Base-by-base conservation (phyloP, 2,888 invertebrate genomes). In the Psococerastis gibbosa region DNA sequence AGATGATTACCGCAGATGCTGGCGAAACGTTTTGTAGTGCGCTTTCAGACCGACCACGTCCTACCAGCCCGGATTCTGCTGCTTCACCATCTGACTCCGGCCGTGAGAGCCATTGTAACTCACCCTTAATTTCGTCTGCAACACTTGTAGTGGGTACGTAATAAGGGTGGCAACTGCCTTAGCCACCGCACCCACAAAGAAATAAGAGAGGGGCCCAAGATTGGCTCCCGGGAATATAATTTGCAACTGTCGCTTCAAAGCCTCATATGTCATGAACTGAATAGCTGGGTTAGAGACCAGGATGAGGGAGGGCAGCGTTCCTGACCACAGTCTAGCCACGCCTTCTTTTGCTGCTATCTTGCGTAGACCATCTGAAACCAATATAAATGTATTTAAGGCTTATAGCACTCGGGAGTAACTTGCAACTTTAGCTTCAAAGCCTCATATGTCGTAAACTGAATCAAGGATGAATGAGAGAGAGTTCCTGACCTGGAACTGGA, bases 391-490 rank as follows among this genome's bases (percentile, higher is more conserved):
- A n/a, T n/a, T n/a, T 32, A 27, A 43, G 17, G 2, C 22, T 41
- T 2, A 46, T 32, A 68, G 41, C 15, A 78, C 60, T 46, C n/a
- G n/a, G n/a, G n/a, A n/a, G n/a, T 64, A 4, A 66, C 59, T 9
- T 64, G 62, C 41, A 82, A 61, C 50, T 69, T 70, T 46, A 87
- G 68, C 60, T 92, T 92, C 11, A 91, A 63, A 43, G 76, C 65
- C 62, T 92, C 91, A 59, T 92, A 92, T 43, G 84, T 75, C 74
- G 88, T 87, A 58, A 91, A 91, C 59, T 91, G 89, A 49, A 92
- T 73, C 1, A 88, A 85, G 13, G n/a, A n/a, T n/a, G n/a, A n/a
- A n/a, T n/a, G n/a, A n/a, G n/a, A n/a, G n/a, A n/a, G n/a, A n/a
- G n/a, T n/a, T n/a, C n/a, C n/a, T n/a, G n/a, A n/a, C n/a, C n/a